Conservation (phyloP, 64 coral and sea anemone genomes). For the Anthopleura sola region DNA sequence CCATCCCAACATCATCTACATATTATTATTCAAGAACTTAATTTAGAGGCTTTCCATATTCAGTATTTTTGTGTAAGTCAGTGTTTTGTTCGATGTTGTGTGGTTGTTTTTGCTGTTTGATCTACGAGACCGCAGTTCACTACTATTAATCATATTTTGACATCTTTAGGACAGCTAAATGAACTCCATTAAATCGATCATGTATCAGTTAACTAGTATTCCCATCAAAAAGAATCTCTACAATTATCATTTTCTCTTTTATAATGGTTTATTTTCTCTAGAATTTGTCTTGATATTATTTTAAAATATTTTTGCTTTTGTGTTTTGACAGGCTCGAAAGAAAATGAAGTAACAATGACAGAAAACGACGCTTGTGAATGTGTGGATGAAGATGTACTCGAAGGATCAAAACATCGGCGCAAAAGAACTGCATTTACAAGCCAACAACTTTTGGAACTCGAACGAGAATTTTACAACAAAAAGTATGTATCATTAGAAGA, state of each 20-base stretch:
- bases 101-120: neutral
- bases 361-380: constrained; percentile 29
- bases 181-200: constrained; percentile 26
- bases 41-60: neutral
- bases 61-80: neutral
- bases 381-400: neutral
- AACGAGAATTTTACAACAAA: constrained; percentile 31
- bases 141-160: constrained; percentile 4
- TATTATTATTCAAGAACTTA: neutral
- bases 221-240: neutral
- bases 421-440: constrained; percentile 93
- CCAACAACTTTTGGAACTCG: constrained; percentile 48
- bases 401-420: neutral
- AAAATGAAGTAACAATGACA: constrained; percentile 9
- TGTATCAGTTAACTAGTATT: constrained; percentile 22
- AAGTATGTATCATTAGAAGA: constrained; percentile 21
- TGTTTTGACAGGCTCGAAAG: neutral
- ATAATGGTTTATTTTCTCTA: neutral
- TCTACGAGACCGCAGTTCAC: constrained; percentile 9
- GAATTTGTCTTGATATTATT: neutral
- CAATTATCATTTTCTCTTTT: neutral
- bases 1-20: neutral
- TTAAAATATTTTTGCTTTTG: neutral
- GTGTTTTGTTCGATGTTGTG: neutral
- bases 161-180: constrained; percentile 1